Conservation (phyloP, 2,113 vertebrate genomes). For the Colossoma macropomum region DNA sequence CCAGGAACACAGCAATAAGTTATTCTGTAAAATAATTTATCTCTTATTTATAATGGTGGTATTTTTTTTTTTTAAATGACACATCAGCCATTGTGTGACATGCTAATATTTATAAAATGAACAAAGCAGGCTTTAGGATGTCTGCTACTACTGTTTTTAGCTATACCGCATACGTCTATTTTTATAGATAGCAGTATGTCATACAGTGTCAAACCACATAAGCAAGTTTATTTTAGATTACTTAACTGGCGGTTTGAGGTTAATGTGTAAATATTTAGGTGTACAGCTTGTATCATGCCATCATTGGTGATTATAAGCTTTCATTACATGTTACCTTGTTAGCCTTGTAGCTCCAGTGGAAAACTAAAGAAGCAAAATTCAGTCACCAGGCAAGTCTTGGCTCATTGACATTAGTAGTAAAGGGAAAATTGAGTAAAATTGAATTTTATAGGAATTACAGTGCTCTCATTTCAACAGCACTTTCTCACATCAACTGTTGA, state of each 20-base stretch:
- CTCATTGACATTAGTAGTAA: no score
- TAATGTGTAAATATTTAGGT: not conserved
- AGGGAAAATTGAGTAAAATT: no score
- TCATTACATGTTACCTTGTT: no score
- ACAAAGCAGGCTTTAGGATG: not conserved
- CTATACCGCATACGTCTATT: not conserved
- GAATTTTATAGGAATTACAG: no score
- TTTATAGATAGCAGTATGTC: not conserved
- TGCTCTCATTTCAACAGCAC: not conserved
- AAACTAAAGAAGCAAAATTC: no score
- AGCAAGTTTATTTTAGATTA: not conserved
- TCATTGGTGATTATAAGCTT: no score
- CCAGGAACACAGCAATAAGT: not conserved
- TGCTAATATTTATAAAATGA: not conserved
- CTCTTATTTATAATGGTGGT: not conserved
- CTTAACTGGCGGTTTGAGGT: not conserved
- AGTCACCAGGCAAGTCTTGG: no score
- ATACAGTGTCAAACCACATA: not conserved
- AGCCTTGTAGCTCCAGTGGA: no score
- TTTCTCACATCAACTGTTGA: not conserved
- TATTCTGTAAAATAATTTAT: not conserved
- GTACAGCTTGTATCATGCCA: not conserved
- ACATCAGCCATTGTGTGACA: no score
- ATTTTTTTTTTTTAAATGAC: not conserved
- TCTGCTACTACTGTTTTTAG: not conserved